phyloP scores from a whole-genome alignment of 2,113 vertebrate species.

The Chloroceryle aenea region DNA sequence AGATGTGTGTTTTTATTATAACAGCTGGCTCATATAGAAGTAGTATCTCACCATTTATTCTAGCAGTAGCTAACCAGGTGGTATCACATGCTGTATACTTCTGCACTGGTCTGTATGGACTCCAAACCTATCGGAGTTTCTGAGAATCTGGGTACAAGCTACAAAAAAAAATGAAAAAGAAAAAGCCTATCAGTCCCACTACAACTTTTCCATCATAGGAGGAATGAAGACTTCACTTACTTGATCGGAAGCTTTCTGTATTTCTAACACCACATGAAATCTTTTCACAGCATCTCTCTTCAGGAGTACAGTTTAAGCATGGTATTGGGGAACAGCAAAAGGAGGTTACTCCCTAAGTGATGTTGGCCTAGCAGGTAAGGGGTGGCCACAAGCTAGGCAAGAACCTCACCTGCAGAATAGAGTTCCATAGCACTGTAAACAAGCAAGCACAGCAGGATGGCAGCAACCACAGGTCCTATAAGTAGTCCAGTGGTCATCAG shows the following conservation, averaged over 20 bases:
- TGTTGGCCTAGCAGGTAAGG: background rate
- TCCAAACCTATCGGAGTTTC: background rate
- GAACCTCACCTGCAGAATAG: background rate
- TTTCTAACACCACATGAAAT: background rate
- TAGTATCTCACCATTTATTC: background rate
- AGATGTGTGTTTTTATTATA: background rate
- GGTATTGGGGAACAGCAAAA: background rate
- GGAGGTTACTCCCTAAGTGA: background rate
- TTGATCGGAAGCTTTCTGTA: background rate
- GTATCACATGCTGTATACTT: background rate
- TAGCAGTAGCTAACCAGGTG: background rate
- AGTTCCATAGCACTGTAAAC: background rate
- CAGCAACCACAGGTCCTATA: too few relatives aligned
- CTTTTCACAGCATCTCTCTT: background rate
- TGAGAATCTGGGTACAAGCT: background rate
- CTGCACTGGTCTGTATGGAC: background rate
- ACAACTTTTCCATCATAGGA: background rate
- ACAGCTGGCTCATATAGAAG: background rate
- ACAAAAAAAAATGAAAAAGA: background rate
- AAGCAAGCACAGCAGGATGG: background rate
- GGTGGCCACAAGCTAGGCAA: background rate
- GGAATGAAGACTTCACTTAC: background rate
- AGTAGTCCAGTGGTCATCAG: background rate
- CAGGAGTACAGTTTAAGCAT: background rate
- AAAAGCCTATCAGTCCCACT: background rate